Evolutionary conservation across 2,888 invertebrate species (phyloP).

Genomic region (Eilema sororculum): DNA sequence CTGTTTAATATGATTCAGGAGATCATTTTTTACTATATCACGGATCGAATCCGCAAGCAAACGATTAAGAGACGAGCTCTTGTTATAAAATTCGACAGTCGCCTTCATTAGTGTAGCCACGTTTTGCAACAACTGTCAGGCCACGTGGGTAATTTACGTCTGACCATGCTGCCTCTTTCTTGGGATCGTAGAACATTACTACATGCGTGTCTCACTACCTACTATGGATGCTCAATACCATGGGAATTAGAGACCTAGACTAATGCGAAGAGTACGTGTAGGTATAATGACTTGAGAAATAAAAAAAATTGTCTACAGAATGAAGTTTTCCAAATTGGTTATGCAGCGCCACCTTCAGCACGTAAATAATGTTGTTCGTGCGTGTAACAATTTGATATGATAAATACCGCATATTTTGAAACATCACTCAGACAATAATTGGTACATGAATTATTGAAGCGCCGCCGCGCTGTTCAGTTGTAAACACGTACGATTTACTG

Average conservation of each 20-base stretch:
- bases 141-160: no score
- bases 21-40: neutral
- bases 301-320: neutral
- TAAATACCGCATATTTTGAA: neutral
- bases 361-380: neutral
- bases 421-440: neutral
- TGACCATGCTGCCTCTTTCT: no score
- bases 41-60: no score
- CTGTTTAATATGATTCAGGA: neutral
- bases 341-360: neutral
- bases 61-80: neutral
- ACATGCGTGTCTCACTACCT: no score
- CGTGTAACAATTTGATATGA: slow-evolving; percentile 5
- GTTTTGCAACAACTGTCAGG: no score
- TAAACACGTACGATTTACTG: neutral
- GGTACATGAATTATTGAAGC: neutral
- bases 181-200: no score
- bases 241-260: no score
- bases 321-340: neutral
- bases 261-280: no score
- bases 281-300: no score
- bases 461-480: neutral
- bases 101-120: neutral
- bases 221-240: no score
- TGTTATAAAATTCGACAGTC: neutral